Conservation (phyloP, 2,797 vertebrate genomes). For the Onychomys arenicola region DNA sequence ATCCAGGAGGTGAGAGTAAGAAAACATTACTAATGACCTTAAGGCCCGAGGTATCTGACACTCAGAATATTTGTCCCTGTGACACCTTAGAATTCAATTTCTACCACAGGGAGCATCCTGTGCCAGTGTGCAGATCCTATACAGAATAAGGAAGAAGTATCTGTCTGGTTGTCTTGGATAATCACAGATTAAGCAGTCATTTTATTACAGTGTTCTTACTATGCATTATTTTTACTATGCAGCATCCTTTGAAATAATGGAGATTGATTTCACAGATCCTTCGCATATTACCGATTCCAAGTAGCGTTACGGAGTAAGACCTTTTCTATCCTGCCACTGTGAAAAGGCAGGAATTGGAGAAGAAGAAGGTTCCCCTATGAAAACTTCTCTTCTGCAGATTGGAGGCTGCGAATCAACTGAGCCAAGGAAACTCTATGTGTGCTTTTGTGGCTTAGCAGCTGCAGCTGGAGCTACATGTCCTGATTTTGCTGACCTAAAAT, state of each 20-base stretch:
- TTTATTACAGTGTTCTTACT: slow-evolving; percentile 81
- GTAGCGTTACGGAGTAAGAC: slow-evolving; percentile 82
- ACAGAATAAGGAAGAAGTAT: slow-evolving; percentile 67
- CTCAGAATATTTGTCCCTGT: neutral
- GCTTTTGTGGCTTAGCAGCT: slow-evolving; percentile 87
- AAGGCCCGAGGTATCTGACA: neutral
- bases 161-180: slow-evolving; percentile 70
- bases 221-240: slow-evolving; percentile 83
- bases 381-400: slow-evolving; percentile 86
- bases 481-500: slow-evolving; percentile 86
- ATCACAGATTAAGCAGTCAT: slow-evolving; percentile 76
- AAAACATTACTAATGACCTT: neutral
- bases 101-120: neutral
- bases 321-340: slow-evolving; percentile 78
- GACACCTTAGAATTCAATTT: slow-evolving; percentile 25
- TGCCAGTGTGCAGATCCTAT: slow-evolving; percentile 45
- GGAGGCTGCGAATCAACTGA: slow-evolving; percentile 85
- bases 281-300: slow-evolving; percentile 84
- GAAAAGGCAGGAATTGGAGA: slow-evolving; percentile 85
- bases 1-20: neutral
- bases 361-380: slow-evolving; percentile 84
- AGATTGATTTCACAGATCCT: slow-evolving; percentile 86
- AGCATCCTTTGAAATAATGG: slow-evolving; percentile 85
- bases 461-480: slow-evolving; percentile 86
- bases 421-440: slow-evolving; percentile 81